Conservation (phyloP, 1,140 invertebrate species). For the Pogonomyrmex californicus region DNA sequence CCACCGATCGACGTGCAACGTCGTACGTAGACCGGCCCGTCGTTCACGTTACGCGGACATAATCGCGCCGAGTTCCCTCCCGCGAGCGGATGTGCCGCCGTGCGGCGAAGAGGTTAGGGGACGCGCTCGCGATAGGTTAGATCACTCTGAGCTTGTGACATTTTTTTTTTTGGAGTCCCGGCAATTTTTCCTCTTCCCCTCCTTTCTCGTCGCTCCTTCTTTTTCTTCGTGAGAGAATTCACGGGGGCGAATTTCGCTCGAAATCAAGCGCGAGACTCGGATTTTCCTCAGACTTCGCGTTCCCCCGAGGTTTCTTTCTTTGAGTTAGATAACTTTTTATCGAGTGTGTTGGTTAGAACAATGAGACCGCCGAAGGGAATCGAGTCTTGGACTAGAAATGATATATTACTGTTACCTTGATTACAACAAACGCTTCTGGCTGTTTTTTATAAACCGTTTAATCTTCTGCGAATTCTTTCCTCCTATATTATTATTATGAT, state of each 20-base stretch:
- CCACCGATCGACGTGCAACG: constrained; percentile 4
- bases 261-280: background rate
- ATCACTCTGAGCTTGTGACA: background rate
- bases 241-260: background rate
- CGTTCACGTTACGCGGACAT: constrained; percentile 28
- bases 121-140: constrained; percentile 20
- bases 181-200: background rate
- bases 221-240: background rate
- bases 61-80: constrained; percentile 19
- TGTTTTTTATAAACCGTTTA: background rate
- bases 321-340: background rate
- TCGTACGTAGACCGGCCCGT: constrained; percentile 17
- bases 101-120: constrained; percentile 23
- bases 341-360: background rate
- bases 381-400: background rate
- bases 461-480: background rate
- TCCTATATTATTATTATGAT: background rate
- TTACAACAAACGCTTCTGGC: background rate
- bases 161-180: too few species aligned
- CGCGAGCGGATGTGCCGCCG: background rate
- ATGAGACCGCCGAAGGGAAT: background rate
- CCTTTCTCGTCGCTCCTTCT: background rate
- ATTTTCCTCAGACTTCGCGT: background rate
- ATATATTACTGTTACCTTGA: background rate
- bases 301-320: too few species aligned